phyloP scores from a whole-genome alignment of 2,797 vertebrate species.

The Pitangus sulphuratus region DNA sequence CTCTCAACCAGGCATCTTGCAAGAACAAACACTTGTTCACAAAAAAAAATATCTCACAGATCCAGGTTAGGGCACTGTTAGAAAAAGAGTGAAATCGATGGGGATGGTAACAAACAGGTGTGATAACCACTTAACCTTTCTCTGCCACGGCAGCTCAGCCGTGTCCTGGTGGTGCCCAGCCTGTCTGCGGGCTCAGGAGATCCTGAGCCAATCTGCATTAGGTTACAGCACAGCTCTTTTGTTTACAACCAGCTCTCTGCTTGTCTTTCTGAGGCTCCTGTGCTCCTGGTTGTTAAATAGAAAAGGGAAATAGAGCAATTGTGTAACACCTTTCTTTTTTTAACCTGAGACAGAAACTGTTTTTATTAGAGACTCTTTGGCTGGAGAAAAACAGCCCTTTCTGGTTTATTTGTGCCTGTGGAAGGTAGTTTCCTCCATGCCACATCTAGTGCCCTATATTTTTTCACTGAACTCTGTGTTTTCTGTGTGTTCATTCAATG shows the following conservation, averaged over 20 bases:
- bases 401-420: not conserved
- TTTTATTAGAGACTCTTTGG: not conserved
- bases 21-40: not conserved
- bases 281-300: not conserved
- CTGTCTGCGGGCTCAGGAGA: not conserved
- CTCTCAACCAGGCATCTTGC: not conserved
- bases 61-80: not conserved
- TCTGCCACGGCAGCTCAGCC: not conserved
- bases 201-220: not conserved
- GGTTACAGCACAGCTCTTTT: conserved; percentile 19
- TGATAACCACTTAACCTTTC: not conserved
- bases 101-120: not conserved
- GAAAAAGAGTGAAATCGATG: not conserved
- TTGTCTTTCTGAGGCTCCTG: conserved; percentile 1
- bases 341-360: conserved; percentile 34
- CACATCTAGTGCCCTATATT: not conserved
- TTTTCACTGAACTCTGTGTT: not conserved
- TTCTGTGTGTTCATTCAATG: not conserved
- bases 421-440: not conserved
- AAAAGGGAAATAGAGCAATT: conserved; percentile 45
- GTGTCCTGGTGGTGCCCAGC: not conserved
- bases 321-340: conserved; percentile 55
- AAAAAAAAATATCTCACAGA: not conserved
- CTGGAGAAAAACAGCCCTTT: not conserved
- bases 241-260: not conserved